phyloP scores from a whole-genome alignment of 2,888 invertebrate species.

The Erebia epiphron region DNA sequence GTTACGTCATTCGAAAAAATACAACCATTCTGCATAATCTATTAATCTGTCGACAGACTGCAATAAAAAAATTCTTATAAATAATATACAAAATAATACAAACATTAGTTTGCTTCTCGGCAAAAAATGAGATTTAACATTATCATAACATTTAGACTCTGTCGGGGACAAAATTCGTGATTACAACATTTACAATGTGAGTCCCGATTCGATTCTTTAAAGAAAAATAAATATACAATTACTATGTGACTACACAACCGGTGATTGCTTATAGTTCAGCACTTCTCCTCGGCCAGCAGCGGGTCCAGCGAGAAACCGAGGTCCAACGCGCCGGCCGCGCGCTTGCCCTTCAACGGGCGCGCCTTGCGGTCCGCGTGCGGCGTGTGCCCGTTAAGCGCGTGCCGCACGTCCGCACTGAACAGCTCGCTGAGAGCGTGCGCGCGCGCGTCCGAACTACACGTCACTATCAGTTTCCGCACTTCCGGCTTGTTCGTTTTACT shows the following conservation, averaged over 20 bases:
- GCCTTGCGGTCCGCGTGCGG: constrained; percentile 41
- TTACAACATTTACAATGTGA: constrained; percentile 66
- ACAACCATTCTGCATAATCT: constrained; percentile 76
- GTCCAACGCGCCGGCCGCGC: constrained; percentile 62
- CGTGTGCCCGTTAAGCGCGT: constrained; percentile 63
- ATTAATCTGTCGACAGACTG: constrained; percentile 64
- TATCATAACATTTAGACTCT: constrained; percentile 67
- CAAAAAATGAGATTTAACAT: constrained; percentile 74
- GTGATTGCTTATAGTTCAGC: constrained; percentile 65
- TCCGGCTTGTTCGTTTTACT: constrained; percentile 74
- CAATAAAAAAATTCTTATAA: constrained; percentile 73
- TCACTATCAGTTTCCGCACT: constrained; percentile 77
- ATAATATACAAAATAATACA: constrained; percentile 83
- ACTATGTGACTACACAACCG: constrained; percentile 73
- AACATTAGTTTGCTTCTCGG: constrained; percentile 71
- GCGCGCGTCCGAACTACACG: constrained; percentile 63
- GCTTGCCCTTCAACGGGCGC: constrained; percentile 55
- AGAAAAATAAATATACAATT: constrained; percentile 78
- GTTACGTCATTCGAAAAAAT: constrained; percentile 76
- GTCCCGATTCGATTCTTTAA: constrained; percentile 70
- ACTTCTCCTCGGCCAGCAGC: constrained; percentile 78
- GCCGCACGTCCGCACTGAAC: constrained; percentile 59
- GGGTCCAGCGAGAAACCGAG: constrained; percentile 75
- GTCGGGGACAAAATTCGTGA: constrained; percentile 66
- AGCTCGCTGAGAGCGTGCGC: constrained; percentile 65